Percentiles rank a stretch among this genome's conserved stretches.
These are phyloP conservation scores for Notocelia uddmanniana DNA, from an alignment of 2,888 invertebrate species.

Conservation along the genomic window DNA sequence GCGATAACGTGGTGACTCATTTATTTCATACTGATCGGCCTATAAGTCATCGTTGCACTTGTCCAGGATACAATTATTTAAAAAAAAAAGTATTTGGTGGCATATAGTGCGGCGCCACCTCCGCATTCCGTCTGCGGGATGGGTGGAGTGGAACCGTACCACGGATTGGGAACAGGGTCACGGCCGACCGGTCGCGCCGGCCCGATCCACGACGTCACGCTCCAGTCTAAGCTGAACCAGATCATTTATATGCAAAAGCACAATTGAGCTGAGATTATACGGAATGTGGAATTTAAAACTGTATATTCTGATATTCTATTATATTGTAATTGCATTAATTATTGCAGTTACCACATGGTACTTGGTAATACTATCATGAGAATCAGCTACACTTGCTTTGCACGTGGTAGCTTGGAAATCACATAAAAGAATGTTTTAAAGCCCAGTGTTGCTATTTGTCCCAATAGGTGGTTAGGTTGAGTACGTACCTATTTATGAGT, in stretches of 20 bases:
- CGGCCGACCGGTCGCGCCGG: slow-evolving; percentile 75
- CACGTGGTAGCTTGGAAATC: no score
- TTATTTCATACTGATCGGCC: slow-evolving; percentile 13
- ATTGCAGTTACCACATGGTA: not conserved
- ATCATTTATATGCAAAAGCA: slow-evolving; percentile 35
- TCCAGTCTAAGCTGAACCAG: slow-evolving; percentile 48
- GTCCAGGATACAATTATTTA: not conserved
- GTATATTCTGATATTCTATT: no score
- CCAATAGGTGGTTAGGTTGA: no score
- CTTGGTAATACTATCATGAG: not conserved
- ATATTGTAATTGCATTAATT: no score
- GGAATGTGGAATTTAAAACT: slow-evolving; percentile 23
- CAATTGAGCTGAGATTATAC: slow-evolving; percentile 16
- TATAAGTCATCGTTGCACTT: slow-evolving; percentile 21
- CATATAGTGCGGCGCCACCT: slow-evolving; percentile 59
- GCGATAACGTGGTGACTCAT: slow-evolving; percentile 36
- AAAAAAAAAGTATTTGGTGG: not conserved
- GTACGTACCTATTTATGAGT: no score
- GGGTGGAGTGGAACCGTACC: slow-evolving; percentile 63
- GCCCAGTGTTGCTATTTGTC: no score
- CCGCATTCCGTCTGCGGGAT: slow-evolving; percentile 74
- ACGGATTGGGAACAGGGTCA: slow-evolving; percentile 79
- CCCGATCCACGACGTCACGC: slow-evolving; percentile 40
- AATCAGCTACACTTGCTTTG: slow-evolving; percentile 7
- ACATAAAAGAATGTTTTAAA: no score